Evolutionary conservation across 2,113 vertebrate species (phyloP).

Genomic region (Nestor notabilis): DNA sequence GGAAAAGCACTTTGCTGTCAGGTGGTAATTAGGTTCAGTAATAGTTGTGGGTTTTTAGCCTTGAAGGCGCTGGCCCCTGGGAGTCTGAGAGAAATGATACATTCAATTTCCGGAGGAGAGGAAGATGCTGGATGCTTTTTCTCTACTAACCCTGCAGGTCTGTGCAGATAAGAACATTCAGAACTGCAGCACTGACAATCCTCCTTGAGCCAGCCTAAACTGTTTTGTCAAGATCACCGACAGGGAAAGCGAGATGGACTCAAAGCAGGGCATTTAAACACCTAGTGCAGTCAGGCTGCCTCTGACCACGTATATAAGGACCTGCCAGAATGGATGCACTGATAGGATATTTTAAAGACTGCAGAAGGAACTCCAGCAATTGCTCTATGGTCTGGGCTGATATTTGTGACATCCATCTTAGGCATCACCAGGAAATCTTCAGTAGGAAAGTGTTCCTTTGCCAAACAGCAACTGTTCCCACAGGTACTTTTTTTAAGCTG

Average conservation of each 20-base stretch:
- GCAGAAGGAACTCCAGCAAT: not conserved
- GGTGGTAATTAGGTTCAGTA: constrained; percentile 70
- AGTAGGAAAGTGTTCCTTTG: not conserved
- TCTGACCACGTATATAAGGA: not conserved
- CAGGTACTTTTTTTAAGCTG: not conserved
- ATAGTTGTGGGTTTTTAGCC: constrained; percentile 55
- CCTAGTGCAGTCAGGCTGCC: not conserved
- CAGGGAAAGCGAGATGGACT: not conserved
- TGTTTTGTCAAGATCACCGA: constrained; percentile 25
- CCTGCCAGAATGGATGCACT: not conserved
- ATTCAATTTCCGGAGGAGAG: constrained; percentile 46
- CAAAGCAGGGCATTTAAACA: not conserved
- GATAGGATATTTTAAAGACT: constrained; percentile 1
- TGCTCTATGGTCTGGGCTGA: not conserved
- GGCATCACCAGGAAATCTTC: not conserved
- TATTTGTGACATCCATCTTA: constrained; percentile 17
- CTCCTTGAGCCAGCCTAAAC: constrained; percentile 46
- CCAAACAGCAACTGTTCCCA: not conserved
- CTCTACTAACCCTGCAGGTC: constrained; percentile 54
- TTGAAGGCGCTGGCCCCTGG: constrained; percentile 54
- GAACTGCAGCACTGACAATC: constrained; percentile 31
- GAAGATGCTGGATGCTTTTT: constrained; percentile 60
- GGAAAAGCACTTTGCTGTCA: constrained; percentile 55
- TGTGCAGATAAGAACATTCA: constrained; percentile 51
- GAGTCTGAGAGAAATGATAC: constrained; percentile 58